Evolutionary conservation across 2,888 invertebrate genomes (phyloP), one percentile per base, ranked within the genome.

Genomic region (Eupeodes luniger): DNA sequence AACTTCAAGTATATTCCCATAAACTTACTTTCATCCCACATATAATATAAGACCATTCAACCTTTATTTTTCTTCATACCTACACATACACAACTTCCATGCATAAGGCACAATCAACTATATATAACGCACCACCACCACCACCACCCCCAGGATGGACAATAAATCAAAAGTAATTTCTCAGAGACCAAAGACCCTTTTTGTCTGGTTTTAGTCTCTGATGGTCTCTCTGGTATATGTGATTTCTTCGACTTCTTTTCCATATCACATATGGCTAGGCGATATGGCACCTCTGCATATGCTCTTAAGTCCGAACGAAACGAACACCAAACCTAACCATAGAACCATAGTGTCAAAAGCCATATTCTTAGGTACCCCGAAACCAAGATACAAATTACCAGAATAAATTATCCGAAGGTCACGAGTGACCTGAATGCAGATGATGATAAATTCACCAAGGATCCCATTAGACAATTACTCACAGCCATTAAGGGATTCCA

Each of bases 391-490:
- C 82, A 86, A 86, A 86, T 83, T 87, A 74, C 74, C 44, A n/a
- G 67, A 69, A 81, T 88, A 84, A 88, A 85, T 77, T 85, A 88
- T 81, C 74, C 62, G 78, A 88, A 88, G 88, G 88, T 88, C 88
- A 88, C 85, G 78, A 81, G 88, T 81, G 88, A 88, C 78, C 88
- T 84, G 81, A 81, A 88, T 78, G 88, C 84, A 88, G 84, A 84
- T 78, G 88, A 85, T 88, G 88, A 88, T 88, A 88, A 88, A 88
- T 88, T 81, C 47, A 66, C 81, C 70, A 57, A 85, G 78, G 85
- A 88, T 88, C 88, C 88, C 88, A 88, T 88, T 88, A 88, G 88
- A 88, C 88, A 88, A 88, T 88, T 88, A 88, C 88, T 88, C 85
- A 85, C 62, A 81, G 77, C 88, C 88, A 88, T 88, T 88, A 88